Percentiles rank a stretch among this genome's conserved stretches.
Evolutionary conservation across 2,888 invertebrate genomes (phyloP).

Genomic region (Eupithecia vulgata): DNA sequence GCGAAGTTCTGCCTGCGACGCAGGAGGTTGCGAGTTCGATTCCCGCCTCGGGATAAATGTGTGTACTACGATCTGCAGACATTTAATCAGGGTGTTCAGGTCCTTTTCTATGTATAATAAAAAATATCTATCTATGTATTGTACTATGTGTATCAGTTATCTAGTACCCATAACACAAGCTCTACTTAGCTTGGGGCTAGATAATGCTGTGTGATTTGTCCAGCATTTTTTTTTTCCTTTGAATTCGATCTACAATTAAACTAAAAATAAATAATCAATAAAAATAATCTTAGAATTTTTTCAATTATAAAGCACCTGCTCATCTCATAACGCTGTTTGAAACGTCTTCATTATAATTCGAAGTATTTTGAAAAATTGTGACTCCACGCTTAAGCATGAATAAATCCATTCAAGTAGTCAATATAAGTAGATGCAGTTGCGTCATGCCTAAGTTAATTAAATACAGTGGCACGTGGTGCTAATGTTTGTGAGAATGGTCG

Average conservation of each 20-base stretch:
- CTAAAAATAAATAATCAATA: no score
- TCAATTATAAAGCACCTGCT: neutral
- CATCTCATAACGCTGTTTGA: neutral
- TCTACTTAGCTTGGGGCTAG: no score
- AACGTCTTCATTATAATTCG: neutral
- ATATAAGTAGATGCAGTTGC: constrained; percentile 47
- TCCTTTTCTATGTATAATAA: no score
- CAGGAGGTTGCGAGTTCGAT: no score
- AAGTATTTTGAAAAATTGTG: neutral
- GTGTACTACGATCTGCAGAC: no score
- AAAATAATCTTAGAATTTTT: neutral
- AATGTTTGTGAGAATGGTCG: constrained; percentile 49
- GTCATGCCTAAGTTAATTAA: constrained; percentile 49
- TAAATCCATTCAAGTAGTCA: constrained; percentile 19
- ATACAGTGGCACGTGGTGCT: constrained; percentile 67
- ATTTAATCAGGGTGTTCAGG: no score
- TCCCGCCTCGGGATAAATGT: no score
- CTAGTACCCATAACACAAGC: no score
- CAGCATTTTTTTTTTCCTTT: neutral
- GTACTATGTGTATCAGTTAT: no score
- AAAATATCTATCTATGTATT: no score
- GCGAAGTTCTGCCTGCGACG: no score
- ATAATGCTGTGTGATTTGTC: no score
- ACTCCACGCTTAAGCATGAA: neutral
- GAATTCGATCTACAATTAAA: neutral